A percentile compares a stretch with the other conserved stretches of the same genome.
These are phyloP conservation scores for Dryobotodes eremita DNA, from an alignment of 2,888 invertebrate genomes.

Conservation along the genomic window DNA sequence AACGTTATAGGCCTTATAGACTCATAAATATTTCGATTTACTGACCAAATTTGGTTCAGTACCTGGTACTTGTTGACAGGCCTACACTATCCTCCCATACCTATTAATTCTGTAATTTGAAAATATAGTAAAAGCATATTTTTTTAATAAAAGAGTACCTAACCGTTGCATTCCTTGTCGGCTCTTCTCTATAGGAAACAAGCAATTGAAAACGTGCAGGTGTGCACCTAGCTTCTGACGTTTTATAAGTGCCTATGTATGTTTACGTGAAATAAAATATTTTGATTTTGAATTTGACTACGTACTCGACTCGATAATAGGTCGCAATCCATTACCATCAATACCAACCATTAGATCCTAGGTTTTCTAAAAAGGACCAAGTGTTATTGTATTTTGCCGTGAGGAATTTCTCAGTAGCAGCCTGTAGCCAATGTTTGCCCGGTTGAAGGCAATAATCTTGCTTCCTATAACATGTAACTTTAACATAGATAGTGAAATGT, in stretches of 20 bases:
- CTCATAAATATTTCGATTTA: neutral
- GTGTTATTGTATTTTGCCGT: neutral
- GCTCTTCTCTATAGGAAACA: too few species aligned
- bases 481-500: neutral
- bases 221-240: neutral
- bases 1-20: neutral
- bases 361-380: neutral
- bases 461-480: neutral
- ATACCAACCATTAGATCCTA: neutral
- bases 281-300: neutral
- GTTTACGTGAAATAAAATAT: neutral
- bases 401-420: neutral
- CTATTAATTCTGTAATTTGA: too few species aligned
- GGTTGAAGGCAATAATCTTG: neutral
- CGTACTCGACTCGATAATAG: too few species aligned
- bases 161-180: too few species aligned
- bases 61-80: too few species aligned
- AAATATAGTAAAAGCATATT: too few species aligned
- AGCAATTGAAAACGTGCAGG: neutral
- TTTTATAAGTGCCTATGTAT: neutral
- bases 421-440: neutral
- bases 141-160: too few species aligned
- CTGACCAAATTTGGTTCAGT: neutral
- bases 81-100: too few species aligned
- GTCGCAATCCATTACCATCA: neutral